Evolutionary conservation across 2,113 vertebrate species (phyloP).

Genomic region (Phalacrocorax brasilianus): DNA sequence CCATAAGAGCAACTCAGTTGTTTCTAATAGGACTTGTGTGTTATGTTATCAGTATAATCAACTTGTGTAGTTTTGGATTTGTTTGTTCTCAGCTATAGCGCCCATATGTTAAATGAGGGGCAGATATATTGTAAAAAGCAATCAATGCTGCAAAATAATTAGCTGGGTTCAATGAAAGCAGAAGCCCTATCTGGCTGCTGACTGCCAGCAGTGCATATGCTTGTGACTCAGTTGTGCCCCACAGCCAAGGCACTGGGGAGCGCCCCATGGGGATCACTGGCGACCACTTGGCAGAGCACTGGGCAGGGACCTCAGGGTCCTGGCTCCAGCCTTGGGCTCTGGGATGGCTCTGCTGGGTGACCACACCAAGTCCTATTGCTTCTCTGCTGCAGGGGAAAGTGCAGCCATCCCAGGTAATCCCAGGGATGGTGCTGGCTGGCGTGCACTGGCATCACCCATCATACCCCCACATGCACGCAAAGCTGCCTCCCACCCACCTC

Average conservation of each 20-base stretch:
- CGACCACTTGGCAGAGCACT: neutral
- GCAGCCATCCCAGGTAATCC: fast-evolving
- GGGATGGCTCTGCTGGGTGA: neutral
- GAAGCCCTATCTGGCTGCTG: neutral
- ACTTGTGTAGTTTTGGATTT: neutral
- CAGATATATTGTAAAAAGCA: neutral
- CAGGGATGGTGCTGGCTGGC: neutral
- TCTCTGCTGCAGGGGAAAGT: neutral
- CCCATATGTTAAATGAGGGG: neutral
- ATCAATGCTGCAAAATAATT: constrained; percentile 52
- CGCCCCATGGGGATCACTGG: fast-evolving
- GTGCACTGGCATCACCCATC: neutral
- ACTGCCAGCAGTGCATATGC: neutral
- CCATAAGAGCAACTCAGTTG: neutral
- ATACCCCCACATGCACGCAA: neutral
- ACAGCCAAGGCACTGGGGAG: neutral
- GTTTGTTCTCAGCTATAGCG: neutral
- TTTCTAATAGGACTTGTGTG: neutral
- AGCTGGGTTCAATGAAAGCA: neutral
- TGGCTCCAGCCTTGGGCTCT: neutral
- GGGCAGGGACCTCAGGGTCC: neutral
- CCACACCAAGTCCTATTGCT: neutral
- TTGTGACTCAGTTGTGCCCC: neutral
- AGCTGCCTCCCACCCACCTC: neutral
- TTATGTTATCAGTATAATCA: neutral